A percentile compares a stretch with the other conserved stretches of the same genome.
Conservation (phyloP, 2,888 invertebrate species). For the Meiosimyza platycephala region DNA sequence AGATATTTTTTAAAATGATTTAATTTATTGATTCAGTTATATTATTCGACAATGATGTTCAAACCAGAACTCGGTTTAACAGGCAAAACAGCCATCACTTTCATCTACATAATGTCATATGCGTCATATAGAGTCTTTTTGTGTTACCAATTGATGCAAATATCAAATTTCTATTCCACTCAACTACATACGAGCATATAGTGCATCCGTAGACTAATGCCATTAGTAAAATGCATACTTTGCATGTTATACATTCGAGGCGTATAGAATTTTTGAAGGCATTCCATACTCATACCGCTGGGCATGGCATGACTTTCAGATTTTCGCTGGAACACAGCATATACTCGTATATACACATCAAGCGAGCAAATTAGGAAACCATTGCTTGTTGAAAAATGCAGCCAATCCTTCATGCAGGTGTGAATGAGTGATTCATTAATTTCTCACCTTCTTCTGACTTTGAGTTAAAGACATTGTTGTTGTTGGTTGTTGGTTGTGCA, state of each 20-base stretch:
- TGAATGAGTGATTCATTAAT: slow-evolving; percentile 67
- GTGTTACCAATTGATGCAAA: too few relatives aligned
- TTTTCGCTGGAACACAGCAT: slow-evolving; percentile 31
- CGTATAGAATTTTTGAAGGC: slow-evolving; percentile 9
- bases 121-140: too few relatives aligned
- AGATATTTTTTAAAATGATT: too few relatives aligned
- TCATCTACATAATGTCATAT: too few relatives aligned
- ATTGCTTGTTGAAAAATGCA: slow-evolving; percentile 52
- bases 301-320: slow-evolving; percentile 24
- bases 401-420: slow-evolving; percentile 67
- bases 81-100: too few relatives aligned
- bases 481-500: not conserved
- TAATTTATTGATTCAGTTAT: too few relatives aligned
- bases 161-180: too few relatives aligned
- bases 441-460: slow-evolving; percentile 59
- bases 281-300: not conserved
- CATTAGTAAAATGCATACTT: slow-evolving; percentile 26
- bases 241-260: not conserved
- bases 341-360: slow-evolving; percentile 57
- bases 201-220: too few relatives aligned
- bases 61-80: too few relatives aligned
- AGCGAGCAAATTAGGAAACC: slow-evolving; percentile 60
- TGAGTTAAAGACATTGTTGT: not conserved
- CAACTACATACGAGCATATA: too few relatives aligned
- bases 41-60: too few relatives aligned